phyloP scores from a whole-genome alignment of 2,888 invertebrate genomes.

The Emmelina monodactyla region DNA sequence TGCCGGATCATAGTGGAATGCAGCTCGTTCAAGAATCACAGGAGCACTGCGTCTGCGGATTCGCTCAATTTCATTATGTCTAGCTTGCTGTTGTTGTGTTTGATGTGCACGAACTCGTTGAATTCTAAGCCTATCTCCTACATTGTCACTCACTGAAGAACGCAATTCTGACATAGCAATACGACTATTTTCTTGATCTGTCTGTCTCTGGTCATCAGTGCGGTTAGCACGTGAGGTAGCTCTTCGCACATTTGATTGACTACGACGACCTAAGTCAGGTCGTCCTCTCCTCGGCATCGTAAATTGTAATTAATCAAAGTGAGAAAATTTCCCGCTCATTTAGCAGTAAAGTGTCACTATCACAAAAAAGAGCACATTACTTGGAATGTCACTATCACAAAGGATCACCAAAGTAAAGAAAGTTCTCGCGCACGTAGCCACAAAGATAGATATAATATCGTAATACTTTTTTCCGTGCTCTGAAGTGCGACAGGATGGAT shows the following conservation, averaged over 20 bases:
- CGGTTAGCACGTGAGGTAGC: conserved; percentile 22
- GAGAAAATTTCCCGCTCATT: conserved; percentile 12
- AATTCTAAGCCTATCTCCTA: too few relatives aligned
- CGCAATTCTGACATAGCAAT: too few relatives aligned
- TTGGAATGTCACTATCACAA: too few relatives aligned
- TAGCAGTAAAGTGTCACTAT: too few relatives aligned
- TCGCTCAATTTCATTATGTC: conserved; percentile 12
- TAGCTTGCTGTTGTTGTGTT: conserved; percentile 15
- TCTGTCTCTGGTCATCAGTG: too few relatives aligned
- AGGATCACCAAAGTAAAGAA: too few relatives aligned
- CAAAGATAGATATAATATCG: conserved; percentile 9
- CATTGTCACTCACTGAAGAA: too few relatives aligned
- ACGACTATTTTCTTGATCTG: too few relatives aligned
- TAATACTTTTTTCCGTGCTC: conserved; percentile 9
- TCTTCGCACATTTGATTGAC: conserved; percentile 22
- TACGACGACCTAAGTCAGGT: conserved; percentile 22
- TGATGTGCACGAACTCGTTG: too few relatives aligned
- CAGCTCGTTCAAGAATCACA: conserved; percentile 9
- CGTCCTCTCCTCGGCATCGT: conserved; percentile 21
- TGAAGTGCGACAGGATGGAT: conserved; percentile 12
- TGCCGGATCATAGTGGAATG: conserved; percentile 13
- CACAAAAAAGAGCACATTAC: too few relatives aligned
- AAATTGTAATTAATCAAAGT: conserved; percentile 13
- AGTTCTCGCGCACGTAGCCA: conserved; percentile 10
- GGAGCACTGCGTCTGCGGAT: conserved; percentile 11